A percentile compares a stretch with the other conserved stretches of the same genome.
phyloP scores from a whole-genome alignment of 2,888 invertebrate genomes.

The Hofmannophila pseudospretella region DNA sequence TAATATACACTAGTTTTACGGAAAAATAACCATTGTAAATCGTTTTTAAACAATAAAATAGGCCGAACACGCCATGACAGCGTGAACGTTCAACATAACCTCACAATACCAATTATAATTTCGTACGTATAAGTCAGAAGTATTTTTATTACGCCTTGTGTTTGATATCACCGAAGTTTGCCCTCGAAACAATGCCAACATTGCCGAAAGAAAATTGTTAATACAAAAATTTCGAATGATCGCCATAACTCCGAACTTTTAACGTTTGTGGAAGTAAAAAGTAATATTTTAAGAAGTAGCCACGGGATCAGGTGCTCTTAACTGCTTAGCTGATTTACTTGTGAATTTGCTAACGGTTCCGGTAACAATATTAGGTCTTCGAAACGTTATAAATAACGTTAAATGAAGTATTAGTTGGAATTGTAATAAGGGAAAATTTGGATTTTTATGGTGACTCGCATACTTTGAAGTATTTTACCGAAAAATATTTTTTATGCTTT shows the following conservation, averaged over 20 bases:
- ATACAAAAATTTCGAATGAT: slow-evolving; percentile 1
- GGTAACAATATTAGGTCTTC: slow-evolving; percentile 8
- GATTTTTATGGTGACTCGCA: too few species aligned
- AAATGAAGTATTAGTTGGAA: neutral
- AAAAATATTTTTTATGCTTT: too few species aligned
- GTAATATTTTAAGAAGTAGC: slow-evolving; percentile 8
- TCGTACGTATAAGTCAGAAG: too few species aligned
- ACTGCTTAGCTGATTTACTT: slow-evolving; percentile 16
- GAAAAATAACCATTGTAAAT: too few species aligned
- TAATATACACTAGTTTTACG: too few species aligned
- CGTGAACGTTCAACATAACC: too few species aligned
- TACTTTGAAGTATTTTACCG: too few species aligned
- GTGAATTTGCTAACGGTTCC: slow-evolving; percentile 13
- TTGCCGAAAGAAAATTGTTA: neutral
- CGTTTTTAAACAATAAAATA: too few species aligned
- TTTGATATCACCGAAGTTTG: neutral
- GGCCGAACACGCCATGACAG: too few species aligned
- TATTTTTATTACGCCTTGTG: too few species aligned
- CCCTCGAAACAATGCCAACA: too few species aligned
- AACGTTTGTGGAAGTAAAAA: slow-evolving; percentile 3
- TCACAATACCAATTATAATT: too few species aligned
- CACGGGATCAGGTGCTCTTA: slow-evolving; percentile 14
- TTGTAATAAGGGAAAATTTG: neutral
- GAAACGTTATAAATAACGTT: slow-evolving; percentile 1
- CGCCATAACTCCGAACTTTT: slow-evolving; percentile 4